Evolutionary conservation across 1,140 invertebrate species (phyloP).

Genomic region (Aphis craccivora): DNA sequence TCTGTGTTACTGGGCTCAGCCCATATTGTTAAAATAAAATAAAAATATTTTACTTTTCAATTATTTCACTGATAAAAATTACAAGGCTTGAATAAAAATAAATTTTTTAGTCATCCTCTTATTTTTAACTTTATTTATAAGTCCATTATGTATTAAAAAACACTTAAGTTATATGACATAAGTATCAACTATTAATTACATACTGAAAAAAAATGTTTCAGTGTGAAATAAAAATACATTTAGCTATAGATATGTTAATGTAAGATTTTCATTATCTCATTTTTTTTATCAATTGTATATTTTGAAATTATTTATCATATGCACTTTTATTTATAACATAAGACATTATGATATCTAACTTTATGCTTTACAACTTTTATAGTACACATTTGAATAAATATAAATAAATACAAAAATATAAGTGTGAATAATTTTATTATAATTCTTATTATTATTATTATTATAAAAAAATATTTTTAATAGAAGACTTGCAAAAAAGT

Average conservation of each 20-base stretch:
- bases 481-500: neutral
- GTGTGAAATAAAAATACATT: neutral
- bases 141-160: neutral
- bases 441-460: neutral
- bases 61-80: neutral
- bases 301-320: neutral
- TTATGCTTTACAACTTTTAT: neutral
- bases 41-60: neutral
- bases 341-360: neutral
- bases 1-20: too few species aligned
- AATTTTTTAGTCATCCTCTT: neutral
- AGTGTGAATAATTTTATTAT: conserved; percentile 39
- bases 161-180: neutral
- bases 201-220: neutral
- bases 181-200: neutral
- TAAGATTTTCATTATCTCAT: neutral
- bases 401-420: neutral
- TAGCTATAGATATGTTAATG: neutral
- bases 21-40: too few species aligned
- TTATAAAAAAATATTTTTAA: conserved; percentile 16
- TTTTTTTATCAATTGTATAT: neutral
- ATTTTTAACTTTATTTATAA: neutral
- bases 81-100: neutral
- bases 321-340: neutral
- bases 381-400: neutral